These are phyloP conservation scores for Nycticebus coucang DNA, from an alignment of 2,113 vertebrate genomes.

Conservation along the genomic window DNA sequence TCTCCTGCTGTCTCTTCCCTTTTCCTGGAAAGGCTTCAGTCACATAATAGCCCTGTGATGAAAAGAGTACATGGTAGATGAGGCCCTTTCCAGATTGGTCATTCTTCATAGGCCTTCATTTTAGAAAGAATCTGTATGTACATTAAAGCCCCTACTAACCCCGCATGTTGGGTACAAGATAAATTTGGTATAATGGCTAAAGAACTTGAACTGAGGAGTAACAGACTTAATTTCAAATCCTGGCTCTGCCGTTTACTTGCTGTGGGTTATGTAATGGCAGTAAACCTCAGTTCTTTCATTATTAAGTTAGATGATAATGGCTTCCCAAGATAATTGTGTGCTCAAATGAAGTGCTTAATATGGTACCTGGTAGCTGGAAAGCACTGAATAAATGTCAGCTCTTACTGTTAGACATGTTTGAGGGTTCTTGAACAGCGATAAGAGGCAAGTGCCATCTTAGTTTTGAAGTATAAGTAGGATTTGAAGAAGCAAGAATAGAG, in stretches of 20 bases:
- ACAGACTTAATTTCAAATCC: slow-evolving; percentile 22
- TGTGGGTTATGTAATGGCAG: neutral
- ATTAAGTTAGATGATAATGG: neutral
- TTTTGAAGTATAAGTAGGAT: neutral
- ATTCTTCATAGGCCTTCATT: neutral
- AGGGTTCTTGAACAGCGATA: neutral
- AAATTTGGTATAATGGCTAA: neutral
- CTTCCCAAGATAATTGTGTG: neutral
- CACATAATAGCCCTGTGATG: neutral
- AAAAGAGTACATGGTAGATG: neutral
- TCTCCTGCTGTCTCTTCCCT: neutral
- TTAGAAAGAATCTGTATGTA: neutral
- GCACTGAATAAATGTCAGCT: neutral
- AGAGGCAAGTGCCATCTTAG: neutral
- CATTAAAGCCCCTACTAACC: neutral
- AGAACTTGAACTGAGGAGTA: neutral
- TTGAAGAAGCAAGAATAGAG: neutral
- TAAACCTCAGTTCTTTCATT: slow-evolving; percentile 7
- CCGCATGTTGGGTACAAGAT: neutral
- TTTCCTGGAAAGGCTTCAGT: neutral
- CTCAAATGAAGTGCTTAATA: neutral
- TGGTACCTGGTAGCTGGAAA: neutral
- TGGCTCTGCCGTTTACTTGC: neutral
- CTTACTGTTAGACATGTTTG: neutral
- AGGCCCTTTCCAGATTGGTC: neutral